A percentile compares a stretch with the other conserved stretches of the same genome.
These are phyloP conservation scores for Porites divaricata DNA, from an alignment of 92 coral and sea anemone species.

Conservation along the genomic window DNA sequence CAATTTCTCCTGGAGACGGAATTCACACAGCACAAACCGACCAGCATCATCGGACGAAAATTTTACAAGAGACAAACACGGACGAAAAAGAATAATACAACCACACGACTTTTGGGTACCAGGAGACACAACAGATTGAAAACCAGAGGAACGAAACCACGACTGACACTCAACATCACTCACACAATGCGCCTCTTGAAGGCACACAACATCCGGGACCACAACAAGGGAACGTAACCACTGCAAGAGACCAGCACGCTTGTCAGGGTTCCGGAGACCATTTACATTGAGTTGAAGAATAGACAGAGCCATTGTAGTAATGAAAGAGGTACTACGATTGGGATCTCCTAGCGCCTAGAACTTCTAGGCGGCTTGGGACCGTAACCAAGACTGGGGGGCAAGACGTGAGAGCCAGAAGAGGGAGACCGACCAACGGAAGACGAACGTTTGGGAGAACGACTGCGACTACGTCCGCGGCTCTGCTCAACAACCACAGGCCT, in stretches of 20 bases:
- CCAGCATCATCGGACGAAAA: background rate
- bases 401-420: too few relatives aligned
- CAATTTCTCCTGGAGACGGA: background rate
- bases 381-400: too few relatives aligned
- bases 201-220: constrained; percentile 14
- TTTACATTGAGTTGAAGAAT: background rate
- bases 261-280: background rate
- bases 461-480: too few relatives aligned
- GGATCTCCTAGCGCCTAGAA: too few relatives aligned
- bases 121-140: background rate
- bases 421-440: too few relatives aligned
- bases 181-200: constrained; percentile 23
- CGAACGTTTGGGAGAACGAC: too few relatives aligned
- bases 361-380: too few relatives aligned
- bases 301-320: background rate
- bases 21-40: background rate
- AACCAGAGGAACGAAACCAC: constrained; percentile 3
- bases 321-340: too few relatives aligned
- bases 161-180: background rate
- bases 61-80: background rate
- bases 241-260: background rate
- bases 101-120: constrained; percentile 5
- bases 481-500: too few relatives aligned
- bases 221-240: too few relatives aligned
- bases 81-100: background rate